These are phyloP conservation scores for Phortica okadai DNA, from an alignment of 2,888 invertebrate genomes.

Conservation along the genomic window DNA sequence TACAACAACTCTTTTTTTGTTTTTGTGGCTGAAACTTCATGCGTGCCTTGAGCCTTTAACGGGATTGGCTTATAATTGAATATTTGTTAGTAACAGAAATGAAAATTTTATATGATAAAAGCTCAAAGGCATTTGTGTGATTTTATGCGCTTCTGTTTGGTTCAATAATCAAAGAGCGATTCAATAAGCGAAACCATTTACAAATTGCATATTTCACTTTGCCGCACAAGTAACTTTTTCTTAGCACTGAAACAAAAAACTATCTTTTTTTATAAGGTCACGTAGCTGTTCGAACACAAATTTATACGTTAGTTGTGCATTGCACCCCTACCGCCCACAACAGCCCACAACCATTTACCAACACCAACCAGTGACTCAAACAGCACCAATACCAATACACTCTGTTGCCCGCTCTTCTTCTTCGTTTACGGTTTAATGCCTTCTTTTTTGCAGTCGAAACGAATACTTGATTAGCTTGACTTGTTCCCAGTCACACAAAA, in stretches of 20 bases:
- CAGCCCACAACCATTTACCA: too few relatives aligned
- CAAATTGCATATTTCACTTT: conserved; percentile 3
- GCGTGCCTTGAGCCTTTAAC: too few relatives aligned
- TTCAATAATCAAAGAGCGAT: background rate
- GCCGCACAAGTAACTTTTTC: background rate
- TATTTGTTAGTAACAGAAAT: background rate
- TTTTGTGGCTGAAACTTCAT: too few relatives aligned
- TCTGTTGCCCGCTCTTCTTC: conserved; percentile 42
- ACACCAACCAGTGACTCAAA: too few relatives aligned
- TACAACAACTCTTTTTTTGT: too few relatives aligned
- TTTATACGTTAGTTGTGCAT: too few relatives aligned
- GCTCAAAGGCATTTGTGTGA: background rate
- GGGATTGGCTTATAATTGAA: background rate
- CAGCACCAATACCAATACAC: conserved; percentile 50
- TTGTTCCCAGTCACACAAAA: conserved; percentile 41
- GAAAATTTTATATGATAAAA: background rate
- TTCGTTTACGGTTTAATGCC: background rate
- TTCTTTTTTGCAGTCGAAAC: background rate
- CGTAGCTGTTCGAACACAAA: conserved; percentile 54
- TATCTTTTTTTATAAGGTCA: conserved; percentile 46
- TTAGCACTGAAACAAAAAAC: background rate
- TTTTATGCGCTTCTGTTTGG: too few relatives aligned
- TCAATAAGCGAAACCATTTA: conserved; percentile 1
- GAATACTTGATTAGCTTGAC: conserved; percentile 47
- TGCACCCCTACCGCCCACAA: too few relatives aligned